phyloP scores from a whole-genome alignment of 2,113 vertebrate genomes.

The Eubucco bourcierii region DNA sequence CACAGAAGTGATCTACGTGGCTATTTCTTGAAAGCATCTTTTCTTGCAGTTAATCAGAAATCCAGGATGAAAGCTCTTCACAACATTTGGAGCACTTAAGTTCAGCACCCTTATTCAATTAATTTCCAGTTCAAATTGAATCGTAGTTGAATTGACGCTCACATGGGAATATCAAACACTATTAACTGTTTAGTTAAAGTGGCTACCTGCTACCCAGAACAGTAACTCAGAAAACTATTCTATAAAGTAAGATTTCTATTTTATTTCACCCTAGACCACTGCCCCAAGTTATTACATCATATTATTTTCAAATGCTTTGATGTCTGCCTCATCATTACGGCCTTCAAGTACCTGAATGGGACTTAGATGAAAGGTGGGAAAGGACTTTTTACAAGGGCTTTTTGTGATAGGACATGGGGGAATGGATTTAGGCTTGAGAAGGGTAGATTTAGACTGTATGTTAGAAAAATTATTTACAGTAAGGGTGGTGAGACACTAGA shows the following conservation, averaged over 20 bases:
- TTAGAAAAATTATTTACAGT: no score
- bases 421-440: no score
- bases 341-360: no score
- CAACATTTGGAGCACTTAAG: not conserved
- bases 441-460: no score
- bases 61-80: not conserved
- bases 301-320: not conserved
- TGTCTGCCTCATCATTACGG: not conserved
- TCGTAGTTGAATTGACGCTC: not conserved
- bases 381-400: no score
- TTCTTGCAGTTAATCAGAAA: conserved; percentile 16
- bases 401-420: no score
- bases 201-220: not conserved
- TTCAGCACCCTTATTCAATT: not conserved
- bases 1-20: not conserved
- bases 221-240: not conserved
- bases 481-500: no score
- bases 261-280: not conserved
- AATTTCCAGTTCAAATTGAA: conserved; percentile 37
- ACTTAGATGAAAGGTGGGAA: no score
- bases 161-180: not conserved
- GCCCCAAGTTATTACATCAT: not conserved
- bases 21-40: not conserved
- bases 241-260: not conserved
- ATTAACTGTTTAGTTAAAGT: conserved; percentile 31